Base-by-base conservation (phyloP, 2,888 invertebrate genomes). In the Seira ritae region DNA sequence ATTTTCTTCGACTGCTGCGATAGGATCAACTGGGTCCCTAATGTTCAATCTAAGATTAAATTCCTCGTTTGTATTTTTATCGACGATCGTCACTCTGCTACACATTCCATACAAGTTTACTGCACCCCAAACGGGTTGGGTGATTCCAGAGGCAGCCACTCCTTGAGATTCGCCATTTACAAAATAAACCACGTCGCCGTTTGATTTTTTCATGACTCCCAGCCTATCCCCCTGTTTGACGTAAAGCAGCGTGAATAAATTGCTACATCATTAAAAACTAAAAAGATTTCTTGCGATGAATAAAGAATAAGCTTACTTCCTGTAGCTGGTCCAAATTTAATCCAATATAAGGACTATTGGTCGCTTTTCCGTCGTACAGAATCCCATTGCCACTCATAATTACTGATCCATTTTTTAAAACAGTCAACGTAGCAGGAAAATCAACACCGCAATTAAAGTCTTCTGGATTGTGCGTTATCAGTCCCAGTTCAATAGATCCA, bases 361-460 rank as follows among this genome's bases (percentile, higher is more conserved):
- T 97, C 3, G 98, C 98, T 91, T 98, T 97, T 0, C 98, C 98
- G 91, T 98, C 98, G 1, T 97, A 95, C n/a, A 98, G 92, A 89
- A 98, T 97, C 78, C 98, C 98, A 92, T 97, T 97, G 0, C 85
- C 85, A 19, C 98, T 98, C 98, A 98, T 98, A 96, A 97, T 97
- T 42, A 96, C 96, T 0, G 96, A 97, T 8, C 97, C 94, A 23
- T 95, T 94, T 80, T 97, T 94, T 96, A 98, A 96, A 90, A 98
- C 98, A 0, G 98, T 98, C 97, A 98, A 98, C 0, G 98, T 98
- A 0, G 98, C 97, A 1, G 98, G 98, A 91, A 98, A 98, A 84
- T 97, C 95, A n/a, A 78, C 70, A 1, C 80, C 80, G 31, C 79
- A 79, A 22, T 74, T 82, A 80, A 98, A 92, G 0, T 94, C 94